Percentiles rank a stretch among this genome's conserved stretches.
These are phyloP conservation scores for Atractosteus spatula DNA, from an alignment of 2,113 vertebrate genomes.

Conservation along the genomic window DNA sequence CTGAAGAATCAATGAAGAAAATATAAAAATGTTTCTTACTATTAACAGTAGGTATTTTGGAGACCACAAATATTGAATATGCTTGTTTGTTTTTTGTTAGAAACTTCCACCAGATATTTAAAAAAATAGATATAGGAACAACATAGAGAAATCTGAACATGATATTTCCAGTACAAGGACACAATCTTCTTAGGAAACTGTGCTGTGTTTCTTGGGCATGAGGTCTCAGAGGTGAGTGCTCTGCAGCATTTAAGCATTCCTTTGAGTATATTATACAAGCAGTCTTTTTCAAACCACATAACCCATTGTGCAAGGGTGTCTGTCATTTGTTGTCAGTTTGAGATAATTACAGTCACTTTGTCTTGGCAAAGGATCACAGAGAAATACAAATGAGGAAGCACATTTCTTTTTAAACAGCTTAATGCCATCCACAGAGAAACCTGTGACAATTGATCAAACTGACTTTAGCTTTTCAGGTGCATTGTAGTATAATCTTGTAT, in stretches of 20 bases:
- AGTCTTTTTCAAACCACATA: not conserved
- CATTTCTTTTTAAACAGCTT: not conserved
- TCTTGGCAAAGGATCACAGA: not conserved
- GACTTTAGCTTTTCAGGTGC: too few relatives aligned
- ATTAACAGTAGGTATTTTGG: not conserved
- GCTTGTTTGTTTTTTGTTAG: not conserved
- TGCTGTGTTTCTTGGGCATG: too few relatives aligned
- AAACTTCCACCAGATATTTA: too few relatives aligned
- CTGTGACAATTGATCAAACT: not conserved
- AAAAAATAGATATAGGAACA: too few relatives aligned
- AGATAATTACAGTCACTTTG: not conserved
- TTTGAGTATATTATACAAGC: not conserved
- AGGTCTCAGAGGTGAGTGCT: too few relatives aligned
- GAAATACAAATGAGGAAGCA: not conserved
- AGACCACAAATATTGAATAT: not conserved
- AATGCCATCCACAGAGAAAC: not conserved
- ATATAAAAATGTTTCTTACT: too few relatives aligned
- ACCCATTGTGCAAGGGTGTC: not conserved
- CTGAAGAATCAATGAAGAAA: too few relatives aligned
- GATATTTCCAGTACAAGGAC: too few relatives aligned
- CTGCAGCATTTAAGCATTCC: too few relatives aligned
- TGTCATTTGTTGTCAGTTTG: not conserved
- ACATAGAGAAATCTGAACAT: too few relatives aligned
- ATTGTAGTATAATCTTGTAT: not conserved
- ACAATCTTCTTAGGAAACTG: too few relatives aligned